A percentile compares a stretch with the other conserved stretches of the same genome.
Evolutionary conservation across 2,113 vertebrate genomes (phyloP).

Genomic region (Azemiops feae): DNA sequence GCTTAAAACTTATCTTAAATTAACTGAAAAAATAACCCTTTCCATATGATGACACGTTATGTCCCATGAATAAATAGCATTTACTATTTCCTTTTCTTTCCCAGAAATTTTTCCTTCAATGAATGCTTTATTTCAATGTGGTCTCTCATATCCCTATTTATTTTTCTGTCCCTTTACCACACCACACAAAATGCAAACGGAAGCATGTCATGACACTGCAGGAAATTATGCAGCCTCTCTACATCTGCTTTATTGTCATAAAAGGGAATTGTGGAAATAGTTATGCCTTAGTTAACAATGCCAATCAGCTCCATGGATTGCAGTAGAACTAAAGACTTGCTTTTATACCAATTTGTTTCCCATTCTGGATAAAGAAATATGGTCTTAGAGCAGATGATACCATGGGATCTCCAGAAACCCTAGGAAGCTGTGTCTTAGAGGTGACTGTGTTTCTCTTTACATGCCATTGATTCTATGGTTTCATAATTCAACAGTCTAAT

Average conservation of each 20-base stretch:
- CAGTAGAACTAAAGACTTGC: background rate
- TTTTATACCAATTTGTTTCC: background rate
- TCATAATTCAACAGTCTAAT: background rate
- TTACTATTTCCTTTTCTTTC: background rate
- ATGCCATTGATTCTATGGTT: background rate
- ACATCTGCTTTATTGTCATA: background rate
- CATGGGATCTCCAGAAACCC: background rate
- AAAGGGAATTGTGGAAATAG: background rate
- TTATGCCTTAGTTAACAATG: background rate
- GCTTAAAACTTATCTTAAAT: background rate
- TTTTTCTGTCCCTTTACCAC: background rate
- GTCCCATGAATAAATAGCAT: background rate
- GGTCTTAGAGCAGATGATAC: background rate
- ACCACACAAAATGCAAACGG: background rate
- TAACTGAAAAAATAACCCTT: background rate
- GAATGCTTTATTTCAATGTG: background rate
- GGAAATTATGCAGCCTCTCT: background rate
- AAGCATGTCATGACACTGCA: background rate
- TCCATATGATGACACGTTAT: background rate
- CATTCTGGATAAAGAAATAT: background rate
- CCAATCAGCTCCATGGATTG: background rate
- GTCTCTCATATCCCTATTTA: background rate
- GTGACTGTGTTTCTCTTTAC: background rate
- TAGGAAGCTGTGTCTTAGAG: background rate
- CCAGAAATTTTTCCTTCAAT: background rate